Conservation (phyloP, 2,888 invertebrate genomes). For the Clunio marinus region DNA sequence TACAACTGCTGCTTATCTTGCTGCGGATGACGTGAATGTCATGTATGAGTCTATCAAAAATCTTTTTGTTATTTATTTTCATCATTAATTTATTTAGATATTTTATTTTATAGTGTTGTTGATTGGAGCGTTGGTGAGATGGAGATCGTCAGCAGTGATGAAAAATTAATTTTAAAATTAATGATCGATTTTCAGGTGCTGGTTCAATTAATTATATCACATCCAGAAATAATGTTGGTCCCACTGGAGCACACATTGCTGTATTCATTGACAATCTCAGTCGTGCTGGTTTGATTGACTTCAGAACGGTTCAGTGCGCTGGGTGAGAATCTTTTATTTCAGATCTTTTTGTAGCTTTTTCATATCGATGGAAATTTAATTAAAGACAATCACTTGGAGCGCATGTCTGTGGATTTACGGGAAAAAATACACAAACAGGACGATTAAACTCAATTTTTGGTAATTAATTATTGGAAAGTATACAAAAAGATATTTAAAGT, state of each 20-base stretch:
- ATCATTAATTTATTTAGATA: no score
- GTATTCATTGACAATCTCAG: not conserved
- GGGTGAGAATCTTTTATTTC: not conserved
- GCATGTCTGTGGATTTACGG: not conserved
- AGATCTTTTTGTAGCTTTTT: not conserved
- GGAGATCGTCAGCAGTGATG: no score
- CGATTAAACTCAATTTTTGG: constrained; percentile 60
- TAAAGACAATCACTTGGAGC: not conserved
- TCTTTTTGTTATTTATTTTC: no score
- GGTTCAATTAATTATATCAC: not conserved
- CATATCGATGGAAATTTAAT: not conserved
- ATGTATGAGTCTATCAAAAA: no score
- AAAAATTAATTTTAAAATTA: no score
- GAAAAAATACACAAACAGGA: not conserved
- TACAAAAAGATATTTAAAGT: no score
- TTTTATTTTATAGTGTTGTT: no score
- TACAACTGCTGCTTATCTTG: no score
- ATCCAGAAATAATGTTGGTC: not conserved
- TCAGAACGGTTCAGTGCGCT: not conserved
- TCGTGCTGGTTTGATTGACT: not conserved
- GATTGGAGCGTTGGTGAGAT: no score
- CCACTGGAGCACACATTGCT: not conserved
- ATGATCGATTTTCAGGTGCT: no score
- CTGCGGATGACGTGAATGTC: no score
- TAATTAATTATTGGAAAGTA: no score